A percentile compares a stretch with the other conserved stretches of the same genome.
phyloP scores from a whole-genome alignment of 2,113 vertebrate genomes.

The Neotoma lepida region DNA sequence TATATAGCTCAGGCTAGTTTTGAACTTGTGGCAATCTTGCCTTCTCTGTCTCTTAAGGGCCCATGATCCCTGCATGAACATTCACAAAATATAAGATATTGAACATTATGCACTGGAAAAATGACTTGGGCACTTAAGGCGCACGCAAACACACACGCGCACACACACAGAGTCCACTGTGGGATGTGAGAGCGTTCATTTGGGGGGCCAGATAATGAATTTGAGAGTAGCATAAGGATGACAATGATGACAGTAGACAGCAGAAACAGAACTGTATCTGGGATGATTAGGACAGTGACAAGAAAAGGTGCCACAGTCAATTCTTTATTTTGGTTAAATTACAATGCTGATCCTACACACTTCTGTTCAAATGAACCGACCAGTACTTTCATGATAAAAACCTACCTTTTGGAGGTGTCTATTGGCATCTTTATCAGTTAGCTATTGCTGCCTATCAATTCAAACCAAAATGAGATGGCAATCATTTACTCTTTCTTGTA shows the following conservation, averaged over 20 bases:
- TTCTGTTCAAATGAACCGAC: not conserved
- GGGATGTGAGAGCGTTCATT: not conserved
- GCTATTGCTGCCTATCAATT: not conserved
- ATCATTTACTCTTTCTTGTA: not conserved
- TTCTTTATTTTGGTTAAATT: not conserved
- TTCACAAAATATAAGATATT: not conserved
- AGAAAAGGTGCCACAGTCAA: not conserved
- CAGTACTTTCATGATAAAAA: not conserved
- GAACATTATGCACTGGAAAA: not conserved
- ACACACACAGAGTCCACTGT: not conserved
- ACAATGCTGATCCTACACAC: not conserved
- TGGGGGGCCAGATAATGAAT: not conserved
- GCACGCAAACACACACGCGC: not conserved
- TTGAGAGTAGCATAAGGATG: not conserved
- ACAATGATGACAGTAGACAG: not conserved
- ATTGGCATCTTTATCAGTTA: conserved; percentile 5
- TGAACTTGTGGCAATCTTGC: not conserved
- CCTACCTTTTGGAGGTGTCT: not conserved
- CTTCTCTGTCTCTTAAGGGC: not conserved
- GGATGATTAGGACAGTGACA: not conserved
- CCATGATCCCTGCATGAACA: not conserved
- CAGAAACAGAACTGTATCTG: not conserved
- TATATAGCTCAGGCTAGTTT: not conserved
- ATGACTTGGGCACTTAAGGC: not conserved
- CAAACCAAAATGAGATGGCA: not conserved